A percentile compares a stretch with the other conserved stretches of the same genome.
These are phyloP conservation scores for Chelonoidis abingdonii DNA, from an alignment of 2,113 vertebrate species.

Conservation along the genomic window DNA sequence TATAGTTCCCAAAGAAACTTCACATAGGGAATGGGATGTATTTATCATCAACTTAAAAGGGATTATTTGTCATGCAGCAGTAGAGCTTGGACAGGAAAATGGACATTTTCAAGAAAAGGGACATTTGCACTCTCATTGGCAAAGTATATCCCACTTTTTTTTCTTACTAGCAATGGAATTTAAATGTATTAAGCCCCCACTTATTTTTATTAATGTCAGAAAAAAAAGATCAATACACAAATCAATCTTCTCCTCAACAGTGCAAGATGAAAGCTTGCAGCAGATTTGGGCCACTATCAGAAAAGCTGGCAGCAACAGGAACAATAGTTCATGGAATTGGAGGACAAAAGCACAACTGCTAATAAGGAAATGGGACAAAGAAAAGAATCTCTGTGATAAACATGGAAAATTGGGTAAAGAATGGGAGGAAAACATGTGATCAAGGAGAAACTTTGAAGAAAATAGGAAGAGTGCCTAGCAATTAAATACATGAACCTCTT, in stretches of 20 bases:
- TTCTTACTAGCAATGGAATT: not conserved
- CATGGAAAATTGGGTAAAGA: not conserved
- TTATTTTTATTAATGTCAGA: not conserved
- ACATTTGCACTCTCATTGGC: accelerated
- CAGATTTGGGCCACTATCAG: not conserved
- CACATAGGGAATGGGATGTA: not conserved
- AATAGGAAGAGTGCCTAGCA: not conserved
- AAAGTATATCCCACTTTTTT: not conserved
- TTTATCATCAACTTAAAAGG: not conserved
- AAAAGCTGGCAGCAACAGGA: not conserved
- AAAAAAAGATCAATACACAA: not conserved
- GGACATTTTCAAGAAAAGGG: accelerated
- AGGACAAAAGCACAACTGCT: not conserved
- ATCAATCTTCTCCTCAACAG: not conserved
- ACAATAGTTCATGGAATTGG: not conserved
- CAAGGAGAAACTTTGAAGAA: not conserved
- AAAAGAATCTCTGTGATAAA: not conserved
- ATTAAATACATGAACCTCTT: not conserved
- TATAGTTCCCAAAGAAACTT: not conserved
- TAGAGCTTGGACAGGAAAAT: not conserved
- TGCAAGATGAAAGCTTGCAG: not conserved
- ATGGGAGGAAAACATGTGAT: not conserved
- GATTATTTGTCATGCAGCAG: not conserved
- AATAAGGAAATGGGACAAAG: not conserved
- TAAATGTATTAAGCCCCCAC: not conserved